Conservation (phyloP, 2,797 vertebrate species). For the Cercopithecus petaurista region DNA sequence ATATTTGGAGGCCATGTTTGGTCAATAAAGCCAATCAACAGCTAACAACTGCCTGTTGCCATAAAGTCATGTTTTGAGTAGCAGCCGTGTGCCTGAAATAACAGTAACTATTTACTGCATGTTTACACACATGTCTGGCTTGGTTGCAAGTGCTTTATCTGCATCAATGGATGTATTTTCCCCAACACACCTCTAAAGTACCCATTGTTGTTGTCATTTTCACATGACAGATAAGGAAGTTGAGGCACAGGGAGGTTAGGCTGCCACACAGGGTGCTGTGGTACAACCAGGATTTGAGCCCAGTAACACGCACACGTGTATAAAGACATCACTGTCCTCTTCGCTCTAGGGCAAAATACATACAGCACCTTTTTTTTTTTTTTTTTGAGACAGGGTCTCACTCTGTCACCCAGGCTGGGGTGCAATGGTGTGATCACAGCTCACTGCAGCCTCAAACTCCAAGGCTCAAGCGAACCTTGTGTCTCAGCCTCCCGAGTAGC, state of each 20-base stretch:
- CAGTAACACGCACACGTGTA: background rate
- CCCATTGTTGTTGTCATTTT: background rate
- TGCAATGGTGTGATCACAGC: background rate
- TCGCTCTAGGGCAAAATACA: background rate
- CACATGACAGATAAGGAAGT: background rate
- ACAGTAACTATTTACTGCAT: background rate
- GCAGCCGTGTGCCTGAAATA: background rate
- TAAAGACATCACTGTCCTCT: background rate
- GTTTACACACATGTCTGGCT: background rate
- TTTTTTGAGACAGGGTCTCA: no score
- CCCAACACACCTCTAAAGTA: background rate
- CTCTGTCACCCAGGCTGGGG: background rate
- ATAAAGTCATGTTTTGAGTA: background rate
- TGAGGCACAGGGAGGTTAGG: background rate
- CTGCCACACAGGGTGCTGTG: background rate
- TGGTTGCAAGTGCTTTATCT: background rate
- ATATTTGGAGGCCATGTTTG: background rate
- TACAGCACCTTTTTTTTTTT: no score
- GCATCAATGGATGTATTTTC: background rate
- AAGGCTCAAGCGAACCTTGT: background rate
- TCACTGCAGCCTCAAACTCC: background rate
- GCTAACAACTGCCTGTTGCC: background rate
- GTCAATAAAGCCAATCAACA: background rate
- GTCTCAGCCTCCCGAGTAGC: background rate
- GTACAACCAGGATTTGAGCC: background rate